phyloP scores from a whole-genome alignment of 2,113 vertebrate genomes.

The Phaethon lepturus region DNA sequence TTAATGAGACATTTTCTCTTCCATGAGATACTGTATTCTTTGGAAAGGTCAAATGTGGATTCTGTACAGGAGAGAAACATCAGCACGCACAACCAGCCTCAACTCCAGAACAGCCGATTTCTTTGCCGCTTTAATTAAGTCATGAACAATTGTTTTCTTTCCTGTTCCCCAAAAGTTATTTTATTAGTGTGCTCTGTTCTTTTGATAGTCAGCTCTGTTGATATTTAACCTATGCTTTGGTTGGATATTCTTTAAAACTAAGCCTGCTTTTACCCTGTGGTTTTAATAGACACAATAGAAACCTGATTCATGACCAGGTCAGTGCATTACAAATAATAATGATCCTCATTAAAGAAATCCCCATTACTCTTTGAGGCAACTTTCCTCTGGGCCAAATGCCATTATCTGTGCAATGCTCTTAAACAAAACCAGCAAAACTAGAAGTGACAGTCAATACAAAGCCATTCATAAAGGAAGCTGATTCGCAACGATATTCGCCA shows the following conservation, averaged over 20 bases:
- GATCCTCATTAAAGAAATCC: conserved; percentile 33
- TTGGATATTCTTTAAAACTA: background rate
- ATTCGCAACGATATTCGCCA: background rate
- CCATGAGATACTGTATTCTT: conserved; percentile 17
- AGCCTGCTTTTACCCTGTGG: background rate
- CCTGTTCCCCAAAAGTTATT: background rate
- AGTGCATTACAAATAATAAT: conserved; percentile 35
- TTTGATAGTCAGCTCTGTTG: background rate
- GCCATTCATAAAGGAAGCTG: background rate
- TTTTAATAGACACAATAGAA: background rate
- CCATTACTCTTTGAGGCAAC: background rate
- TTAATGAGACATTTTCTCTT: conserved; percentile 74
- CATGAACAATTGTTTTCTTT: background rate
- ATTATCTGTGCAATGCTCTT: background rate
- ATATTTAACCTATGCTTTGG: background rate
- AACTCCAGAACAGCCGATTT: background rate
- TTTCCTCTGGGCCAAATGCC: background rate
- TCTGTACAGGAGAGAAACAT: background rate
- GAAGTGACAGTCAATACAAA: background rate
- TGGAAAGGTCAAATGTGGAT: conserved; percentile 51
- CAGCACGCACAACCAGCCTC: background rate
- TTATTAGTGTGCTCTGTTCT: background rate
- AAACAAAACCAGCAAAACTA: conserved; percentile 5
- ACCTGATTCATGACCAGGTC: background rate
- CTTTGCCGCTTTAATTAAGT: conserved; percentile 11